Evolutionary conservation across 2,113 vertebrate species (phyloP), one percentile per base, ranked within the genome.

Genomic region (Sylvilagus bachmani): DNA sequence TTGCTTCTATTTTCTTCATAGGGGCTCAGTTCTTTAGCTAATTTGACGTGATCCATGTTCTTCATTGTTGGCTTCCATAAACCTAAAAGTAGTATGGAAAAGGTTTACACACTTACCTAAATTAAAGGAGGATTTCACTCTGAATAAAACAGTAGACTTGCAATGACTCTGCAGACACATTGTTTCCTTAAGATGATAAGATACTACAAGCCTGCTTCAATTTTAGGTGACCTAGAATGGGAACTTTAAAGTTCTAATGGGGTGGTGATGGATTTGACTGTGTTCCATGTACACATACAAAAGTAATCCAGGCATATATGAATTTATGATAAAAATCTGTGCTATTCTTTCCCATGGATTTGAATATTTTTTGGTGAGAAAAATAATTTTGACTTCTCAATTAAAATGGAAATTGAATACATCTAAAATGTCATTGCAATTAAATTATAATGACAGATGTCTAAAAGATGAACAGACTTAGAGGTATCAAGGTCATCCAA

Each of bases 341-440:
- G 62, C 80, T 91, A 97, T 9, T 85, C 75, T 81, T 94, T 94
- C 36, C 62, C 62, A 38, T 86, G 66, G 2, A 79, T 87, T 95
- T 70, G 61, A 95, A 9, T 78, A 67, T 87, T 78, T 92, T 89
- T 53, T 90, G 64, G 95, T 86, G 85, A 77, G 77, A 64, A 97
- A 81, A 13, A 17, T 49, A 0, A 0, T n/a, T 31, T 1, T 95
- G 31, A 29, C 61, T 77, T 96, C 88, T 93, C n/a, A 97, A 89
- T 91, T 38, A 73, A 77, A 96, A 24, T 96, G 92, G 94, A 96
- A 97, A 98, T 78, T 12, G 13, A 96, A 91, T 10, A 33, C 82
- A 70, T 61, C 58, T 0, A 77, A 44, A 90, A 81, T 87, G 17
- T 75, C 93, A 69, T 67, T 94, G 16, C 70, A 55, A 82, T 95